These are phyloP conservation scores for Muscina levida DNA, from an alignment of 2,888 invertebrate genomes.

Conservation along the genomic window DNA sequence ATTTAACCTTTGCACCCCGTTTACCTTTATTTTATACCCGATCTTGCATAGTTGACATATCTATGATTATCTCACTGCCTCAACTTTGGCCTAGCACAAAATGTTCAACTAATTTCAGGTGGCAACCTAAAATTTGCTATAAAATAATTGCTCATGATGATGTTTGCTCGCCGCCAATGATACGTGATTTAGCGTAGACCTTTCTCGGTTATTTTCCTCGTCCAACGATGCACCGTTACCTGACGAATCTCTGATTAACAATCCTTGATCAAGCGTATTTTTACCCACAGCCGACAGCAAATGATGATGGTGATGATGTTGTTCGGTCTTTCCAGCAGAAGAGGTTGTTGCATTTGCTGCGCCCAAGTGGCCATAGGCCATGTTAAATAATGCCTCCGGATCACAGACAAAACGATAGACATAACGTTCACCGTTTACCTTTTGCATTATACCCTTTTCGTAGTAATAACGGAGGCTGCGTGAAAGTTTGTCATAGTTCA, in stretches of 20 bases:
- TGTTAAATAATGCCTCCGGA: conserved; percentile 93
- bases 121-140: conserved; percentile 59
- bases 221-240: conserved; percentile 48
- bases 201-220: conserved; percentile 49
- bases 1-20: too few species aligned
- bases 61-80: too few species aligned
- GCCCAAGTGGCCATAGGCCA: conserved; percentile 83
- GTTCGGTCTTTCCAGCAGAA: conserved; percentile 53
- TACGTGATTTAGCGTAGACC: conserved; percentile 46
- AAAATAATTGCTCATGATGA: conserved; percentile 63
- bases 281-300: conserved; percentile 42
- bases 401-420: conserved; percentile 98
- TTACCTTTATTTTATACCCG: too few species aligned
- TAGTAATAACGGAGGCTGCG: conserved; percentile 97
- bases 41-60: too few species aligned
- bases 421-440: conserved; percentile 96
- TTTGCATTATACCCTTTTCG: conserved; percentile 99
- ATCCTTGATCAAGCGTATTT: conserved; percentile 39
- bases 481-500: conserved; percentile 98
- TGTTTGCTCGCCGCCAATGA: conserved; percentile 46
- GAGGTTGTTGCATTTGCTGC: conserved; percentile 60
- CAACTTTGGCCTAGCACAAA: not conserved
- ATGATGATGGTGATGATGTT: conserved; percentile 43
- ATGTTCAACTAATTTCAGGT: not conserved
- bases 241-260: conserved; percentile 44